A percentile compares a stretch with the other conserved stretches of the same genome.
These are phyloP conservation scores for Nasonia longicornis DNA, from an alignment of 1,140 invertebrate genomes.

Conservation along the genomic window DNA sequence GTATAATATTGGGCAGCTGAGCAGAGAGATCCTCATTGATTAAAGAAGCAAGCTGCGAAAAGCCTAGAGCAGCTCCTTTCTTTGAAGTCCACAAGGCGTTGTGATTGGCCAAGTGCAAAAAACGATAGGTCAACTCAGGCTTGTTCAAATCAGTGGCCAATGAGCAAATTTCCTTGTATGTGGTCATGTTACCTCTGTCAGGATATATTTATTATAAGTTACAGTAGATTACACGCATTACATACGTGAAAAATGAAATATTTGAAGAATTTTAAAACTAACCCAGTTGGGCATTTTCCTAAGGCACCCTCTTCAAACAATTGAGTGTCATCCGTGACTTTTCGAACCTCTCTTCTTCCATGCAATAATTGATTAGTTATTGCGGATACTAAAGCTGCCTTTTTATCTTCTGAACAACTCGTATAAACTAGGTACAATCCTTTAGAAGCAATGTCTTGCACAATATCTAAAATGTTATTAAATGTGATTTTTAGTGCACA, in stretches of 20 bases:
- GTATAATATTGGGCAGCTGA: slow-evolving; percentile 87
- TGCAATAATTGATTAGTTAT: slow-evolving; percentile 86
- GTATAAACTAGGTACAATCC: slow-evolving; percentile 90
- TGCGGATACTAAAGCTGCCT: slow-evolving; percentile 78
- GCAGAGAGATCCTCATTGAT: slow-evolving; percentile 85
- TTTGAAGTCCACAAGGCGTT: slow-evolving; percentile 95
- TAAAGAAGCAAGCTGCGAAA: slow-evolving; percentile 84
- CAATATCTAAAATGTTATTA: slow-evolving; percentile 74
- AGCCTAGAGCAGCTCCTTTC: slow-evolving; percentile 92
- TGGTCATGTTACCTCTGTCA: slow-evolving; percentile 84
- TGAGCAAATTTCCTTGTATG: slow-evolving; percentile 94
- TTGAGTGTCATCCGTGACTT: slow-evolving; percentile 85
- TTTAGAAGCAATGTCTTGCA: slow-evolving; percentile 93
- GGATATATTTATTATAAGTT: no score
- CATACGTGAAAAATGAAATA: slow-evolving; percentile 7
- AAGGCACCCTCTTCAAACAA: slow-evolving; percentile 90
- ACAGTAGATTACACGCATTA: not conserved
- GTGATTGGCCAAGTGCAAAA: slow-evolving; percentile 94
- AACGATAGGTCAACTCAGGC: slow-evolving; percentile 94
- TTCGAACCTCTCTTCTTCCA: slow-evolving; percentile 78
- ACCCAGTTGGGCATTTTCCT: slow-evolving; percentile 88
- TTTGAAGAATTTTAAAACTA: slow-evolving; percentile 50
- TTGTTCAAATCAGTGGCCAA: slow-evolving; percentile 93
- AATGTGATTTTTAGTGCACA: not conserved
- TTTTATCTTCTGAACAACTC: slow-evolving; percentile 78